phyloP scores from a whole-genome alignment of 2,797 vertebrate species.

The Spinibarbus caldwelli region DNA sequence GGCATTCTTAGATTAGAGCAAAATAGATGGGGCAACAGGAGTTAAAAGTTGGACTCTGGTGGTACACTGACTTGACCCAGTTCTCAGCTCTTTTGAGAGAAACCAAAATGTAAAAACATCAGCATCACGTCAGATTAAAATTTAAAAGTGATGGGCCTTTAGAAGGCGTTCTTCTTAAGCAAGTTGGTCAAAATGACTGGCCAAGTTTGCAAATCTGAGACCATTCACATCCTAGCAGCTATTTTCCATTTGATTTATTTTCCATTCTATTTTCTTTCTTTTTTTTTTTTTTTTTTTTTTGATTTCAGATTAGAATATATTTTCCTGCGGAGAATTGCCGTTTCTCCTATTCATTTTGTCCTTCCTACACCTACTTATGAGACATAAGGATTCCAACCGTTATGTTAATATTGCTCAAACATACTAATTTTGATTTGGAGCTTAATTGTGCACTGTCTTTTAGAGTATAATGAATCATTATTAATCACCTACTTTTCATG shows the following conservation, averaged over 20 bases:
- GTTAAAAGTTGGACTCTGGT: background rate
- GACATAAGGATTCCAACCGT: background rate
- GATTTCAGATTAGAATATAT: background rate
- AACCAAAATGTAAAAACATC: background rate
- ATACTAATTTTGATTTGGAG: background rate
- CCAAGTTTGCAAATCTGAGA: background rate
- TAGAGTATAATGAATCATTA: background rate
- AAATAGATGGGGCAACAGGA: constrained; percentile 8
- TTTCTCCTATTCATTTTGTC: background rate
- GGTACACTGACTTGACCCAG: background rate
- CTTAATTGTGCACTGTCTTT: background rate
- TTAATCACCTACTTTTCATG: background rate
- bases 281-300: background rate
- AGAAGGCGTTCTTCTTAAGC: background rate
- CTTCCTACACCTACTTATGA: background rate
- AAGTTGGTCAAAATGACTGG: background rate
- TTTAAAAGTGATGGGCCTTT: background rate
- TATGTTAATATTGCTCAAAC: background rate
- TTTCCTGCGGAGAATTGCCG: background rate
- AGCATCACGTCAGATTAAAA: background rate
- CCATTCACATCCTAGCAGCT: background rate
- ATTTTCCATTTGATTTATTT: too few species aligned
- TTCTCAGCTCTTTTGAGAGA: background rate
- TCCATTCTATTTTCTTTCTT: too few species aligned
- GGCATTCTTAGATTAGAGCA: constrained; percentile 3